Base-by-base conservation (phyloP, 2,888 invertebrate species). In the Lapara coniferarum region DNA sequence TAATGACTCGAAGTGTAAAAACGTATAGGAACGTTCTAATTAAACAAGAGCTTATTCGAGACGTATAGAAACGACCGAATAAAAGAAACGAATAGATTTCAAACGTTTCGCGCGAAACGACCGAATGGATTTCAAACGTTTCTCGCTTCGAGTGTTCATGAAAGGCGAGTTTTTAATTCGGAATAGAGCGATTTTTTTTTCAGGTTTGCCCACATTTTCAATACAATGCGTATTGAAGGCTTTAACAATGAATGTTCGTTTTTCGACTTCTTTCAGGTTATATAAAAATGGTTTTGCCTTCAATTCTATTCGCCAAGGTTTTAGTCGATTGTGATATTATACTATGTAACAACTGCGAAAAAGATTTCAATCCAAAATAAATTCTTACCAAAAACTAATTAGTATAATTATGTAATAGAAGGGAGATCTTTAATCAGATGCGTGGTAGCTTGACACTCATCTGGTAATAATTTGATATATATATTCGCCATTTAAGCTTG, bases 81-180 rank as follows among this genome's bases (percentile, higher is more conserved):
- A 19, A 63, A 63, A 63, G 19, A 13, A 46, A 49, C 63, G 63
- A 63, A 63, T 63, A 19, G 63, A 63, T 63, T 63, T n/a, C n/a
- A n/a, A n/a, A n/a, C n/a, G n/a, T n/a, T n/a, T n/a, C n/a, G n/a
- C n/a, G n/a, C n/a, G 49, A 49, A 63, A 63, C 63, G 19, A 63
- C 63, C 49, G 63, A 63, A 63, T 63, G 49, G 49, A 63, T 63
- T 63, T 49, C 49, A 49, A 63, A 63, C 19, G 49, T 46, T 49
- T 49, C 63, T 19, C 63, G 63, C 49, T 63, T 37, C 30, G 49
- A 19, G 19, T 19, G 63, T 49, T n/a, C n/a, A 63, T 63, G 46
- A 13, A 25, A 57, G 8, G 46, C 56, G 46, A 44, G 59, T 16
- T 49, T 63, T 49, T 19, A 49, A 63, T 49, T 63, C 46, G 6